Percentiles rank a stretch among this genome's conserved stretches.
Evolutionary conservation across 2,888 invertebrate genomes (phyloP).

Genomic region (Ctenicera cuprea): DNA sequence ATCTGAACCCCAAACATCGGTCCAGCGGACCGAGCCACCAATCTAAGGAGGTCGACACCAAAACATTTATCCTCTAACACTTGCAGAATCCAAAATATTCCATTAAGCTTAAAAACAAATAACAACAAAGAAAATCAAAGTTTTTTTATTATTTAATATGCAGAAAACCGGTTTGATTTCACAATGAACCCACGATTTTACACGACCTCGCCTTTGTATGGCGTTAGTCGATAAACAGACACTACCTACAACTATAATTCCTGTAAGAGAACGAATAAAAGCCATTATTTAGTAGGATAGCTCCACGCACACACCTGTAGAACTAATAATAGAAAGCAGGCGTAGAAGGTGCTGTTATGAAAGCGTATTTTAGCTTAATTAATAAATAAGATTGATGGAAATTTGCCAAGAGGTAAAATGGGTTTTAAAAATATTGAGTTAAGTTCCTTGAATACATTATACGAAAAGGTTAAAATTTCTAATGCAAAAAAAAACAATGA

Average conservation of each 20-base stretch:
- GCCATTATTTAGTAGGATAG: slow-evolving; percentile 43
- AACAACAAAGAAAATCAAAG: neutral
- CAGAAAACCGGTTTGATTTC: slow-evolving; percentile 43
- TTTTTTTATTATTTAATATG: slow-evolving; percentile 37
- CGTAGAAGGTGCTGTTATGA: neutral
- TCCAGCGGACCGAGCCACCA: no score
- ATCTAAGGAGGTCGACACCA: no score
- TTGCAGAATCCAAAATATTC: no score
- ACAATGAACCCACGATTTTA: slow-evolving; percentile 48
- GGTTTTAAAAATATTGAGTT: neutral
- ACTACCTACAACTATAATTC: slow-evolving; percentile 48
- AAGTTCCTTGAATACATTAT: no score
- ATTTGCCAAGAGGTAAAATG: neutral
- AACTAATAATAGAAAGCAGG: slow-evolving; percentile 41
- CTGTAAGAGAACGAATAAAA: slow-evolving; percentile 29
- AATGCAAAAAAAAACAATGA: no score
- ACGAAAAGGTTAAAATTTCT: no score
- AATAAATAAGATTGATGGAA: neutral
- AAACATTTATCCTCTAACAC: no score
- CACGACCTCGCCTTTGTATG: slow-evolving; percentile 46
- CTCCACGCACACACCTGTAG: slow-evolving; percentile 50
- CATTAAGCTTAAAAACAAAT: neutral
- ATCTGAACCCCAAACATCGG: no score
- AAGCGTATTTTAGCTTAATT: neutral
- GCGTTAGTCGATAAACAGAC: slow-evolving; percentile 38